These are phyloP conservation scores for Drosophila funebris DNA, from an alignment of 1,140 invertebrate genomes.

Conservation along the genomic window DNA sequence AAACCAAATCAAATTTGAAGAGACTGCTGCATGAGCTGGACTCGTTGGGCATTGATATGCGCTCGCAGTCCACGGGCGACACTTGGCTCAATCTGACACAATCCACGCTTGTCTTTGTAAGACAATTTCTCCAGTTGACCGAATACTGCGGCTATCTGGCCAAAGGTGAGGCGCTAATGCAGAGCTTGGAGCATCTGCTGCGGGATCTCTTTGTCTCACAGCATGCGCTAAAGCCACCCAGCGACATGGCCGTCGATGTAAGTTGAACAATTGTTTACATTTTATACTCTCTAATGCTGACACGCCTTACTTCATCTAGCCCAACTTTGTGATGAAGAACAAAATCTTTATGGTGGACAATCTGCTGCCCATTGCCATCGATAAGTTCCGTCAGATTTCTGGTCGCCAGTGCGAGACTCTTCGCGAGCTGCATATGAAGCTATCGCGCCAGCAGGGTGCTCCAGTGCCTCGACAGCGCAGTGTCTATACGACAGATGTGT, in stretches of 20 bases:
- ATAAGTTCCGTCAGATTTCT: slow-evolving; percentile 70
- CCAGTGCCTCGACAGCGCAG: slow-evolving; percentile 80
- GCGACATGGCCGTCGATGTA: slow-evolving; percentile 77
- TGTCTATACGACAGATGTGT: slow-evolving; percentile 80
- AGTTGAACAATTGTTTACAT: slow-evolving; percentile 14
- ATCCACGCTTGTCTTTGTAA: slow-evolving; percentile 76
- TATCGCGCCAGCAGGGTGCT: slow-evolving; percentile 66
- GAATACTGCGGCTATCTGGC: slow-evolving; percentile 76
- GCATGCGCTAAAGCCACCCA: slow-evolving; percentile 70
- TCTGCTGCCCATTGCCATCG: slow-evolving; percentile 74
- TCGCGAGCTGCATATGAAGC: slow-evolving; percentile 61
- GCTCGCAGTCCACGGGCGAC: slow-evolving; percentile 75
- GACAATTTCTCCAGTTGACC: slow-evolving; percentile 75
- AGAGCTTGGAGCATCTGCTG: slow-evolving; percentile 67
- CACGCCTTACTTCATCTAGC: slow-evolving; percentile 44
- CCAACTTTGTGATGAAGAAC: slow-evolving; percentile 82
- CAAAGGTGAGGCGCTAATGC: slow-evolving; percentile 70
- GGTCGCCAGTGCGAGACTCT: slow-evolving; percentile 65
- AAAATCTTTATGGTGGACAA: slow-evolving; percentile 79
- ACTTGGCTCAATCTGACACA: slow-evolving; percentile 83
- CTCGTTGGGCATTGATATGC: slow-evolving; percentile 83
- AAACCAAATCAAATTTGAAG: slow-evolving; percentile 85
- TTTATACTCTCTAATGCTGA: not conserved
- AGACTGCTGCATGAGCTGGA: slow-evolving; percentile 84
- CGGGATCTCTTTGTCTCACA: slow-evolving; percentile 75